Conservation (phyloP, 2,797 vertebrate genomes). For the Parauchenoglanis punctatus region DNA sequence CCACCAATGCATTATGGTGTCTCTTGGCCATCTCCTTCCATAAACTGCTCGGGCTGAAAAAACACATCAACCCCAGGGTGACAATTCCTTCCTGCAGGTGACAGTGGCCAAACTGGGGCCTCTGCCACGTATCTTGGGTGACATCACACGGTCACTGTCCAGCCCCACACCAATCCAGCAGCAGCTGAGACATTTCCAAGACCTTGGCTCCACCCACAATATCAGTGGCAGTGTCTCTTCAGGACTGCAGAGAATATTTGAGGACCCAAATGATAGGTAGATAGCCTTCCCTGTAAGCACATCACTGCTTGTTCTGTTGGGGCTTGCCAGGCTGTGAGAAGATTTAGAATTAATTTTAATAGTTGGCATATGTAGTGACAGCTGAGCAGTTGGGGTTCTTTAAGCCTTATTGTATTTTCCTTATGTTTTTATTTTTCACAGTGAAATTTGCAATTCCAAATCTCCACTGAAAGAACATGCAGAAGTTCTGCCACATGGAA, state of each 20-base stretch:
- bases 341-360: background rate
- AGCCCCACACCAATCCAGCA: constrained; percentile 85
- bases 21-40: constrained; percentile 60
- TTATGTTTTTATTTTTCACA: constrained; percentile 52
- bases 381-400: background rate
- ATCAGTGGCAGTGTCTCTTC: constrained; percentile 90
- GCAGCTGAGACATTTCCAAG: constrained; percentile 83
- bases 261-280: constrained; percentile 88
- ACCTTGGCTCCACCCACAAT: constrained; percentile 86
- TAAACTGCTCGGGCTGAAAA: constrained; percentile 44
- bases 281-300: background rate
- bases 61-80: constrained; percentile 88
- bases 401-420: background rate
- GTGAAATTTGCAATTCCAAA: constrained; percentile 82
- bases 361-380: background rate
- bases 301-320: background rate
- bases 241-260: constrained; percentile 92
- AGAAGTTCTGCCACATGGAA: constrained; percentile 77
- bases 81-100: constrained; percentile 99
- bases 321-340: background rate
- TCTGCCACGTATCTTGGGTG: constrained; percentile 90
- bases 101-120: constrained; percentile 94
- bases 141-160: constrained; percentile 87
- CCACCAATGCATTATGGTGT: constrained; percentile 86
- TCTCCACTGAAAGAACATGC: constrained; percentile 78